Evolutionary conservation across 2,888 invertebrate species (phyloP), one percentile per base, ranked within the genome.

Genomic region (Stenodema calcarata): DNA sequence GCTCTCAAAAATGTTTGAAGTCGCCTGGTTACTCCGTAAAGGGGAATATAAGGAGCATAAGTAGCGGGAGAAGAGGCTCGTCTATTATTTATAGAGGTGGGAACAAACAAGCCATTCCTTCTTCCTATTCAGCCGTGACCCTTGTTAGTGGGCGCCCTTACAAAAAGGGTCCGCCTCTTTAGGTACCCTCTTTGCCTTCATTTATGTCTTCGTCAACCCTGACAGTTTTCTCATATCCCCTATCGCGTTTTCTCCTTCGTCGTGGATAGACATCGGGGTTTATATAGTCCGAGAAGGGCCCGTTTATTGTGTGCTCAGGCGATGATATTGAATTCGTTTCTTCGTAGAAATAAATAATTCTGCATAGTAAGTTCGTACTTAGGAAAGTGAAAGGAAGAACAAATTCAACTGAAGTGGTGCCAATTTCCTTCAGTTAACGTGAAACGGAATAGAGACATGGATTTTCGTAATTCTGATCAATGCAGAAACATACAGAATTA

Each of bases 141-240:
- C 73, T 73, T 41, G 73, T 73, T 73, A 73, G 50, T 47, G 50
- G 80, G 47, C n/a, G 80, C 54, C 50, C 80, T 80, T 80, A 80
- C 50, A 50, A 80, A 79, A 80, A 47, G 50, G 30, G 54, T 50
- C 50, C 80, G 47, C 80, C 80, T 54, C 80, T 80, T 80, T 80
- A 80, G 80, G n/a, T 47, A 9, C 28, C 79, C 47, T 79, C 79
- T 79, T 79, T 80, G 28, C 80, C 54, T 80, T 80, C 80, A 80
- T 80, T 80, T 80, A 80, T 50, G 80, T 28, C 80, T 50, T 80
- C 27, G 80, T 50, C 80, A 50, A 80, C 47, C 30, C 80, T 30
- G 80, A 80, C 80, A 80, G 80, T 30, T 54, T 80, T 54, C 80
- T 80, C 80, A 54, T 80, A 80, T 50, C 54, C 44, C 44, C 73